phyloP scores from a whole-genome alignment of 1,140 invertebrate species.

The Rhynchophorus ferrugineus region DNA sequence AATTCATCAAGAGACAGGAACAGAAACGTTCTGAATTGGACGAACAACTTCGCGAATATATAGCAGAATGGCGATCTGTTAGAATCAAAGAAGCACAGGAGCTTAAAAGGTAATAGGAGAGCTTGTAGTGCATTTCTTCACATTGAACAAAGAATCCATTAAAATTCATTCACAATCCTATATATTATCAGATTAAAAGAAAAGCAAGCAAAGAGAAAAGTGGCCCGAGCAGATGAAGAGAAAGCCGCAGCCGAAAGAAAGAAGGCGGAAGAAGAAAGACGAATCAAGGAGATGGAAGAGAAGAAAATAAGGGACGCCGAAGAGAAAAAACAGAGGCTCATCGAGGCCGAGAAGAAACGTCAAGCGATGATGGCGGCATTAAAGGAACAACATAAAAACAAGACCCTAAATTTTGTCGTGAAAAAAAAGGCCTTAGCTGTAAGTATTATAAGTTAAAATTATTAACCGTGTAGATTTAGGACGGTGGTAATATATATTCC shows the following conservation, averaged over 20 bases:
- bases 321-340: constrained; percentile 86
- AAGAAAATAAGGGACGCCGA: constrained; percentile 91
- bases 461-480: too few species aligned
- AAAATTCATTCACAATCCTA: neutral
- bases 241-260: constrained; percentile 88
- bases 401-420: constrained; percentile 76
- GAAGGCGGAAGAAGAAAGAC: constrained; percentile 87
- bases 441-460: too few species aligned
- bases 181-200: constrained; percentile 68
- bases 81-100: constrained; percentile 91
- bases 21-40: constrained; percentile 90
- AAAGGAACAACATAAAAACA: constrained; percentile 20
- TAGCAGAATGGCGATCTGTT: constrained; percentile 92
- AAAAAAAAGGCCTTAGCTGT: constrained; percentile 48
- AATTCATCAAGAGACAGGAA: constrained; percentile 81
- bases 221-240: constrained; percentile 87
- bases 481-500: too few species aligned
- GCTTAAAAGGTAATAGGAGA: constrained; percentile 51
- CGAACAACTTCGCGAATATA: constrained; percentile 93
- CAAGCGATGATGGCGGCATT: constrained; percentile 72
- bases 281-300: constrained; percentile 81
- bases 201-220: constrained; percentile 88
- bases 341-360: constrained; percentile 90
- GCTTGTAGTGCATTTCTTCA: neutral
- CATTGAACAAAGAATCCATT: neutral